Conservation (phyloP, 2,113 vertebrate species). For the Callospermophilus lateralis region DNA sequence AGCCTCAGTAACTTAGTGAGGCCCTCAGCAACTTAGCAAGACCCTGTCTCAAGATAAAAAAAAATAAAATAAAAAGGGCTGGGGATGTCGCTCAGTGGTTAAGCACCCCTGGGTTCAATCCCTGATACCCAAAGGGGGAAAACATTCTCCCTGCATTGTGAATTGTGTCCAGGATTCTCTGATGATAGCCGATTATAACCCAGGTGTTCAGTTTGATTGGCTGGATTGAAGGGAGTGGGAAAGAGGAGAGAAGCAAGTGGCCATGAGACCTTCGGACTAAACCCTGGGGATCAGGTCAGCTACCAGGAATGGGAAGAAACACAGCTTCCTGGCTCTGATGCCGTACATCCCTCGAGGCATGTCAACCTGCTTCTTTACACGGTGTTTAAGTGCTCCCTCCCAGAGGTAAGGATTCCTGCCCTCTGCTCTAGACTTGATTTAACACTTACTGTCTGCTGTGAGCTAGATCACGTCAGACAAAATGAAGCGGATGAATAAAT, state of each 20-base stretch:
- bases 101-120: too few species aligned
- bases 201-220: background rate
- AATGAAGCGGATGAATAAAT: background rate
- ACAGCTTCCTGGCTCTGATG: background rate
- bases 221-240: background rate
- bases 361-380: background rate
- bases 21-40: too few species aligned
- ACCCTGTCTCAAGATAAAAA: too few species aligned
- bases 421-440: background rate
- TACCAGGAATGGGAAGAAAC: background rate
- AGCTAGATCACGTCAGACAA: background rate
- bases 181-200: background rate
- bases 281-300: background rate
- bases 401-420: background rate
- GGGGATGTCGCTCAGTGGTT: too few species aligned
- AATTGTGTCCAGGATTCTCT: background rate
- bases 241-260: background rate
- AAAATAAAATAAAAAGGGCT: too few species aligned
- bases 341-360: background rate
- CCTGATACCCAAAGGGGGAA: too few species aligned
- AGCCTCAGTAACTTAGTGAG: too few species aligned
- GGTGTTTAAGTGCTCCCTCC: background rate
- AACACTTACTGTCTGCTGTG: background rate
- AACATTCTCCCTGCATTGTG: background rate
- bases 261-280: background rate